Evolutionary conservation across 53 echinoderm and acorn worm genomes (phyloP).

Genomic region (Mesocentrotus franciscanus): DNA sequence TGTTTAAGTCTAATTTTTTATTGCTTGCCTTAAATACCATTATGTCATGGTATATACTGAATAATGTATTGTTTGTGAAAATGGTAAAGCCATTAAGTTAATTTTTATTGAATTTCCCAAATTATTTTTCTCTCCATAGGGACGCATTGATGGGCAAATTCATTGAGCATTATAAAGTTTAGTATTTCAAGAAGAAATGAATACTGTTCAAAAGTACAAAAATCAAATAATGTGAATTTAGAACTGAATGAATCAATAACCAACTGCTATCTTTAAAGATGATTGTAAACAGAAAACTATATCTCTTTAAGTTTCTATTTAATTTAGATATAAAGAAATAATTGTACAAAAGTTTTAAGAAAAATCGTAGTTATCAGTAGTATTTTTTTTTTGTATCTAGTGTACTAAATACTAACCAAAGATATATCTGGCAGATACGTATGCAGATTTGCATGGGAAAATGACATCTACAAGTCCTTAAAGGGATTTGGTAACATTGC

Average conservation of each 20-base stretch:
- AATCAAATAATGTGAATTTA: background rate
- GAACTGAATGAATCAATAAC: background rate
- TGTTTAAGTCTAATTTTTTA: background rate
- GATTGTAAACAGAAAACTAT: background rate
- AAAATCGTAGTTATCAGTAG: background rate
- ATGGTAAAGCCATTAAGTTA: background rate
- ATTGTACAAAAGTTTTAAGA: background rate
- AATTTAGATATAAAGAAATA: background rate
- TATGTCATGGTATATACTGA: background rate
- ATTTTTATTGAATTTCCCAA: background rate
- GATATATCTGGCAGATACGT: background rate
- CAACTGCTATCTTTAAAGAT: background rate
- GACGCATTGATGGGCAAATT: background rate
- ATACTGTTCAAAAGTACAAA: no score
- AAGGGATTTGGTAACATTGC: background rate
- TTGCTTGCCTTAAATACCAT: constrained; percentile 14
- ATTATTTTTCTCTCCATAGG: background rate
- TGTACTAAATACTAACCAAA: constrained; percentile 1
- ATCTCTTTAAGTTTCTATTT: background rate
- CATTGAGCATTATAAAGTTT: no score
- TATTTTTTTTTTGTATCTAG: background rate
- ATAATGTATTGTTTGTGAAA: background rate
- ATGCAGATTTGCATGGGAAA: background rate
- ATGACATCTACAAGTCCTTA: background rate
- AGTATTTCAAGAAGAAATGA: no score